Base-by-base conservation (phyloP, 1,140 invertebrate species). In the Macrostomum lignano region DNA sequence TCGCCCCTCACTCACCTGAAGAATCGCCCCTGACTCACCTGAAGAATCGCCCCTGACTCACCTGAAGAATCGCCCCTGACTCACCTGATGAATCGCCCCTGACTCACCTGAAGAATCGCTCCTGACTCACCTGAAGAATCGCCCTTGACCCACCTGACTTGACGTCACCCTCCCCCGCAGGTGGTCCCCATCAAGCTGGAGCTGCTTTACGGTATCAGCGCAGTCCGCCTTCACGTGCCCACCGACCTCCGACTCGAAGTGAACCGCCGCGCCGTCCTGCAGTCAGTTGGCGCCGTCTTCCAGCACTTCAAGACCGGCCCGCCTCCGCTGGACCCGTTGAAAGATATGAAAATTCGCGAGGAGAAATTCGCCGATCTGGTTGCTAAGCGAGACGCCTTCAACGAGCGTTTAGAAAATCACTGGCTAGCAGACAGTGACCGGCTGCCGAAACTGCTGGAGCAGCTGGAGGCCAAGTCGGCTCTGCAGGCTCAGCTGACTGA, bases 121-220 rank as follows among this genome's bases (percentile, higher is more conserved):
- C n/a, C n/a, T n/a, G n/a, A n/a, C n/a, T n/a, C n/a, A n/a, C n/a
- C n/a, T n/a, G n/a, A n/a, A n/a, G n/a, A n/a, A n/a, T n/a, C n/a
- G n/a, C n/a, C n/a, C n/a, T n/a, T n/a, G n/a, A n/a, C n/a, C n/a
- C n/a, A n/a, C n/a, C n/a, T n/a, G n/a, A n/a, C n/a, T n/a, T n/a
- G n/a, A n/a, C n/a, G n/a, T n/a, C n/a, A n/a, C n/a, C n/a, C n/a
- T n/a, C n/a, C n/a, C n/a, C n/a, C n/a, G n/a, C n/a, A 30, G 7
- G 20, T 30, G 14, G 13, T 30, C 11, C 28, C 28, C 15, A 30
- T 30, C 15, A 30, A 14, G 6, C 28, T 30, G 5, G 20, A 30
- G 20, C 20, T 14, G 10, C 15, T 30, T 6, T 17, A 14, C 7
- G 28, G 28, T 6, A 30, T 30, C 6, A 30, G 28, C 11, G 28